A percentile compares a stretch with the other conserved stretches of the same genome.
Evolutionary conservation across 2,797 vertebrate genomes (phyloP).

Genomic region (Champsocephalus gunnari): DNA sequence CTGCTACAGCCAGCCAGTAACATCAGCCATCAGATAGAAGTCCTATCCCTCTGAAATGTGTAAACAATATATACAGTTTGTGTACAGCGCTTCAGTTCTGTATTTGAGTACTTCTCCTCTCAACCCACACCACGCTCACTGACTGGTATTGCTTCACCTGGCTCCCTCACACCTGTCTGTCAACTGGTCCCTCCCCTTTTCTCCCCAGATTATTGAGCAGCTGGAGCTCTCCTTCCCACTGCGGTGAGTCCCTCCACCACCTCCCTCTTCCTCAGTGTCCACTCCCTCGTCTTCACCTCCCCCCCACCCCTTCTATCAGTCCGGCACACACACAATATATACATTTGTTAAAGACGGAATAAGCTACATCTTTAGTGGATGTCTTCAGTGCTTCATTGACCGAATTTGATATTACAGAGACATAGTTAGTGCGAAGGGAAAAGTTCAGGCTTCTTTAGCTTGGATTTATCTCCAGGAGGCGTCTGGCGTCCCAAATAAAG

Average conservation of each 20-base stretch:
- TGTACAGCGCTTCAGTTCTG: not conserved
- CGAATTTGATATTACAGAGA: too few species aligned
- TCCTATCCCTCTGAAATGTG: not conserved
- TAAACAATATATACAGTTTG: not conserved
- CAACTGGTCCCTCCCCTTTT: constrained; percentile 62
- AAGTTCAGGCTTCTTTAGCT: too few species aligned
- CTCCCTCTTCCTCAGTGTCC: constrained; percentile 18
- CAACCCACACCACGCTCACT: constrained; percentile 38
- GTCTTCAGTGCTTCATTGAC: too few species aligned
- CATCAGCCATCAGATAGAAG: not conserved
- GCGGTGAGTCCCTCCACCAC: constrained; percentile 80
- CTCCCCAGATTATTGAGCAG: constrained; percentile 89
- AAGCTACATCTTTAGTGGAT: too few species aligned
- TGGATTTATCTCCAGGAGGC: too few species aligned
- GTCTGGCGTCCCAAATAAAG: too few species aligned
- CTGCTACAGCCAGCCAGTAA: not conserved
- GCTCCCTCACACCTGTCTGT: constrained; percentile 60
- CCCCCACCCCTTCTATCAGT: not conserved
- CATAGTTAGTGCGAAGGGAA: too few species aligned
- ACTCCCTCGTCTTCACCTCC: constrained; percentile 14
- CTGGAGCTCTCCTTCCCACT: constrained; percentile 91
- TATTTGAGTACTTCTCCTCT: constrained; percentile 45
- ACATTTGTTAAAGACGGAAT: not conserved
- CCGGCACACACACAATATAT: not conserved
- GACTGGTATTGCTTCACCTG: constrained; percentile 59